Evolutionary conservation across 2,888 invertebrate genomes (phyloP).

Genomic region (Synergus laeviventris): DNA sequence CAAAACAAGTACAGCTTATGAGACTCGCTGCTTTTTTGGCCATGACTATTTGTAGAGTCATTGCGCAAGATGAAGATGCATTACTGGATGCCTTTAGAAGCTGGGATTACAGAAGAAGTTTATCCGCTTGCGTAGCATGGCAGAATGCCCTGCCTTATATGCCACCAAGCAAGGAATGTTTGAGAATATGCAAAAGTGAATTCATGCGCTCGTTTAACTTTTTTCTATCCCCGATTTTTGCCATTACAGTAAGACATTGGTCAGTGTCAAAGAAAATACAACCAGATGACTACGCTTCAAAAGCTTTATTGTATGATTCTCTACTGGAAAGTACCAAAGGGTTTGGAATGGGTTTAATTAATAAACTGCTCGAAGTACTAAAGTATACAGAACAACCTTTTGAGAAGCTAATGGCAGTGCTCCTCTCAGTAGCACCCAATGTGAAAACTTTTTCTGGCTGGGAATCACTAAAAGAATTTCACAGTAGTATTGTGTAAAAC

Average conservation of each 20-base stretch:
- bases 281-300: not conserved
- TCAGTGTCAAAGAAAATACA: not conserved
- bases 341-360: not conserved
- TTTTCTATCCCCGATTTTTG: not conserved
- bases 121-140: not conserved
- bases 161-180: not conserved
- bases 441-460: not conserved
- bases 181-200: not conserved
- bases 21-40: too few species aligned
- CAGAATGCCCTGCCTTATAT: not conserved
- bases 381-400: not conserved
- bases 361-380: not conserved
- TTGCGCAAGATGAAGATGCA: not conserved
- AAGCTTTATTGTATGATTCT: not conserved
- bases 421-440: not conserved
- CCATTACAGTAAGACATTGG: not conserved
- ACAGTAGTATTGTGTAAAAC: conserved; percentile 1
- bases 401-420: not conserved
- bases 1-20: not conserved
- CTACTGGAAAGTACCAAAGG: not conserved
- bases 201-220: not conserved
- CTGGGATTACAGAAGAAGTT: not conserved
- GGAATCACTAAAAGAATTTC: not conserved
- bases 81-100: not conserved
- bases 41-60: not conserved